These are phyloP conservation scores for Myotis lucifugus DNA, from an alignment of 2,113 vertebrate genomes.

Conservation along the genomic window DNA sequence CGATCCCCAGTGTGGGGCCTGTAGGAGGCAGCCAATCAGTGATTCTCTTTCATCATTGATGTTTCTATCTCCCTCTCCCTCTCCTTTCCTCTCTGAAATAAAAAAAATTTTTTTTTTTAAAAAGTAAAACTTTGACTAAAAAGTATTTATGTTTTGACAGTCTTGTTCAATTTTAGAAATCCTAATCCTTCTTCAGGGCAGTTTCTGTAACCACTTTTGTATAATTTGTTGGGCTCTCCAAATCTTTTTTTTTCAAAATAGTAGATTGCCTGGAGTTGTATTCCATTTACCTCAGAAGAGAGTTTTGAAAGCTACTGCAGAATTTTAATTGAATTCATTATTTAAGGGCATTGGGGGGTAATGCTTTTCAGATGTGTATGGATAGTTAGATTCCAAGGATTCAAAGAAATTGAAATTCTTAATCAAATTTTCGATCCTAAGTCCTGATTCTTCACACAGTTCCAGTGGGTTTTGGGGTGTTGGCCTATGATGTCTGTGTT, in stretches of 20 bases:
- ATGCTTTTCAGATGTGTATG: slow-evolving; percentile 4
- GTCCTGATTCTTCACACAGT: neutral
- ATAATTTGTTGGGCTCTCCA: neutral
- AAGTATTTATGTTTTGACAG: neutral
- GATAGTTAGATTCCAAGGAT: neutral
- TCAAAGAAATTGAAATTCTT: slow-evolving; percentile 4
- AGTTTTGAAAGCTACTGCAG: slow-evolving; percentile 11
- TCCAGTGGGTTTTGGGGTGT: neutral
- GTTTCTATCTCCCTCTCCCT: no score
- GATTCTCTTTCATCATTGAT: no score
- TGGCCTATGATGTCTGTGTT: neutral
- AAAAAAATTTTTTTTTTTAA: neutral
- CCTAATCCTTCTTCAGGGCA: neutral
- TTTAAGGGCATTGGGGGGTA: neutral
- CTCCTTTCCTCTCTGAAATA: no score
- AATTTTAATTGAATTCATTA: slow-evolving; percentile 41
- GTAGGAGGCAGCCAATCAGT: no score
- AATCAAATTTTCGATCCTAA: neutral
- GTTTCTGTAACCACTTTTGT: neutral
- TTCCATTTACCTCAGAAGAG: neutral
- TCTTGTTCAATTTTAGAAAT: slow-evolving; percentile 48
- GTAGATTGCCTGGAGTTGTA: slow-evolving; percentile 14
- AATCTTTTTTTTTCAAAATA: slow-evolving; percentile 8
- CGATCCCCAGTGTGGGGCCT: no score
- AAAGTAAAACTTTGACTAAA: slow-evolving; percentile 2